Percentiles rank a stretch among this genome's conserved stretches.
Evolutionary conservation across 2,888 invertebrate species (phyloP).

Genomic region (Cecidostiba fungosa): DNA sequence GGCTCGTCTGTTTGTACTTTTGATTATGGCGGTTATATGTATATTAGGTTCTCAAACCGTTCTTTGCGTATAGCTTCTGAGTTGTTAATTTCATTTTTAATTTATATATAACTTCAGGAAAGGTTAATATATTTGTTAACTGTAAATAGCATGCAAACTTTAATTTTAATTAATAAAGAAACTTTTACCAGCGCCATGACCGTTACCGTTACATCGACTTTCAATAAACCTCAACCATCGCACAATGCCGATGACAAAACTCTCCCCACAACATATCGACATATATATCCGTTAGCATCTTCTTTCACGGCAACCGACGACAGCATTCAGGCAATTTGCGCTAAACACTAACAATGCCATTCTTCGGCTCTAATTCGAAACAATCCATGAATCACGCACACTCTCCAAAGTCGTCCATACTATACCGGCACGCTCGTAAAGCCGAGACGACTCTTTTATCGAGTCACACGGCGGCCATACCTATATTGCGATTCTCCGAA

Average conservation of each 20-base stretch:
- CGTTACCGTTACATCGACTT: no score
- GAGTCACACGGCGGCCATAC: neutral
- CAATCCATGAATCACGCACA: conserved; percentile 48
- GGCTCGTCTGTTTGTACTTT: neutral
- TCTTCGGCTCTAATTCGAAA: conserved; percentile 28
- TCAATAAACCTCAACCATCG: no score
- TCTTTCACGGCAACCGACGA: neutral
- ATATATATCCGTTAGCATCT: neutral
- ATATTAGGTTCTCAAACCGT: neutral
- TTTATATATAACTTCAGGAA: no score
- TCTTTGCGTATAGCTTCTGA: neutral
- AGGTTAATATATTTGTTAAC: no score
- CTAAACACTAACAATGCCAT: conserved; percentile 42
- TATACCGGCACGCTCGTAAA: conserved; percentile 29
- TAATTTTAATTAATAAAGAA: no score
- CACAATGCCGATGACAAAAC: no score
- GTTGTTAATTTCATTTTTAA: neutral
- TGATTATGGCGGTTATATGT: neutral
- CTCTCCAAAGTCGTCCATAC: neutral
- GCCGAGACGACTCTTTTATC: conserved; percentile 31
- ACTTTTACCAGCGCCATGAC: no score
- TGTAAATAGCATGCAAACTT: no score
- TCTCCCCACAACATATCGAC: neutral
- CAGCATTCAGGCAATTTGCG: conserved; percentile 10
- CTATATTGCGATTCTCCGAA: conserved; percentile 52